These are phyloP conservation scores for Tachina lurida DNA, from an alignment of 2,888 invertebrate species.

Conservation along the genomic window DNA sequence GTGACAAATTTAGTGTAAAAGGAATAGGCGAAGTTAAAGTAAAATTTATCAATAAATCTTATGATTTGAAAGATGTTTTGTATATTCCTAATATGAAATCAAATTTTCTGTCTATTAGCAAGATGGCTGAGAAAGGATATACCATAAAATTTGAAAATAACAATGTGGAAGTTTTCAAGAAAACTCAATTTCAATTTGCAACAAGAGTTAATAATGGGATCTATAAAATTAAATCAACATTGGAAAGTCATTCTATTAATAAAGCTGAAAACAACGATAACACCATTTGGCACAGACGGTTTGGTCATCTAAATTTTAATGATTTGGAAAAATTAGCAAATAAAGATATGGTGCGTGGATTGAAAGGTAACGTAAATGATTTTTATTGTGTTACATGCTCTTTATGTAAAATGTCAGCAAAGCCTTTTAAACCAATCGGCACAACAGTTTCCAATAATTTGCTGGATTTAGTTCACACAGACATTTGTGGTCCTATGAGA, in stretches of 20 bases:
- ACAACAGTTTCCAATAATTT: no score
- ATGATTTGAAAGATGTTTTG: no score
- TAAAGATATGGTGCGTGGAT: no score
- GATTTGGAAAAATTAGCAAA: no score
- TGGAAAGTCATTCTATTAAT: background rate
- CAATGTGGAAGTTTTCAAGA: background rate
- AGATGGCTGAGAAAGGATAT: background rate
- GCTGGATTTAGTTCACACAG: no score
- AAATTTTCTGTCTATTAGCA: no score
- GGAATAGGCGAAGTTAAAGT: no score
- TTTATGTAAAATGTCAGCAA: background rate
- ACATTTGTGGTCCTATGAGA: no score
- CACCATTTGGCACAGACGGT: background rate
- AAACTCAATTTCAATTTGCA: slow-evolving; percentile 6
- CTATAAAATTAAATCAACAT: slow-evolving; percentile 12
- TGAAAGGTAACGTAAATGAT: no score
- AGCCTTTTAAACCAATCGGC: background rate
- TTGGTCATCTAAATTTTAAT: background rate
- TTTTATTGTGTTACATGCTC: background rate
- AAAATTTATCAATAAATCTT: no score
- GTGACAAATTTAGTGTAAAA: no score
- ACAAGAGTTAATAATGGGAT: background rate
- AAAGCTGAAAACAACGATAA: background rate
- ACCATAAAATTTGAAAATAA: slow-evolving; percentile 8
- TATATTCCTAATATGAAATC: no score